Evolutionary conservation across 37 sponge, comb jelly and placozoan species (phyloP).

Genomic region (Oopsacas minuta): DNA sequence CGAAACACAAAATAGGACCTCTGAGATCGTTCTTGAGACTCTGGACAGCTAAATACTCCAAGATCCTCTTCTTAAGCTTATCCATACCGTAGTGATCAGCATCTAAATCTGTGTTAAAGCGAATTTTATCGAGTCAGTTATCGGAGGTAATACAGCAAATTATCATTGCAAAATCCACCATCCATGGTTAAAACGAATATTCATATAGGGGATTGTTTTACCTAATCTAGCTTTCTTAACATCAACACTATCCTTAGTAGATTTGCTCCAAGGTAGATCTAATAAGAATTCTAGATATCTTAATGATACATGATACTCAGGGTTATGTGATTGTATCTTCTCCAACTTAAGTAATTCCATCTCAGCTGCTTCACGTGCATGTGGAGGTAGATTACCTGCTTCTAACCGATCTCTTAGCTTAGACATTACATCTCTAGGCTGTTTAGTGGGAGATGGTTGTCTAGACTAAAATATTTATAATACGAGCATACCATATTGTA

Average conservation of each 20-base stretch:
- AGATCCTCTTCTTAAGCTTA: slow-evolving; percentile 58
- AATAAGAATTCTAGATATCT: slow-evolving; percentile 65
- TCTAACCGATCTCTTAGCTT: neutral
- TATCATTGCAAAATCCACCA: neutral
- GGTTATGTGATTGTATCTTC: neutral
- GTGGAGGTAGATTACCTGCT: neutral
- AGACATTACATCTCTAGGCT: neutral
- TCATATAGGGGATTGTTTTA: neutral
- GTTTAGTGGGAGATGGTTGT: neutral
- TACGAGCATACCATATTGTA: neutral
- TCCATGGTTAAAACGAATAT: neutral
- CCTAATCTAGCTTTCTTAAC: slow-evolving; percentile 35
- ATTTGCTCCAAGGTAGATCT: slow-evolving; percentile 65
- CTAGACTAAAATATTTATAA: neutral
- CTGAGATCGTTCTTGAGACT: slow-evolving; percentile 56
- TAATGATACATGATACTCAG: neutral
- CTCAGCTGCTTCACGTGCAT: neutral
- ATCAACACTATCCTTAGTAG: slow-evolving; percentile 49
- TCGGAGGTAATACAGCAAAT: neutral
- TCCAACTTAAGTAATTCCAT: neutral
- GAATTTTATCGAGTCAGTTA: neutral
- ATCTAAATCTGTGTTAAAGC: slow-evolving; percentile 42
- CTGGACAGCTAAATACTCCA: slow-evolving; percentile 80
- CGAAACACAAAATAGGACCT: slow-evolving; percentile 82
- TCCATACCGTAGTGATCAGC: slow-evolving; percentile 73